Conservation (phyloP, 2,797 vertebrate genomes). For the Periparus ater region DNA sequence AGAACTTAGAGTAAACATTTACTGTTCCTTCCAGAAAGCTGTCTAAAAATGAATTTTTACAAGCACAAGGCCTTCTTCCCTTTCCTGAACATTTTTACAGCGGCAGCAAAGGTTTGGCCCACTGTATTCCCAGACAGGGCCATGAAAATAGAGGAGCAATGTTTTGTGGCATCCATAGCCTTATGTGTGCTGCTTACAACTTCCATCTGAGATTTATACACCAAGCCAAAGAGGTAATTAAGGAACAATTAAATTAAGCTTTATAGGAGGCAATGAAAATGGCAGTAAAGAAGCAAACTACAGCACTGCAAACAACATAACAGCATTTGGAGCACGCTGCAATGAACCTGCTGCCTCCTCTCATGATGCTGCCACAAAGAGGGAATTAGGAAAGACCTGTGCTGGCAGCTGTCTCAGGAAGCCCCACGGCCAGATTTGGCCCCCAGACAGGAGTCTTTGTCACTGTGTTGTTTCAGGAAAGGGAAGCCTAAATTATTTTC, state of each 20-base stretch:
- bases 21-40: not conserved
- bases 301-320: not conserved
- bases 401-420: not conserved
- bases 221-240: conserved; percentile 32
- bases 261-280: conserved; percentile 3
- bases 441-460: not conserved
- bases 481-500: not conserved
- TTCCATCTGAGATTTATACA: not conserved
- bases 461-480: accelerated
- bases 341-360: not conserved
- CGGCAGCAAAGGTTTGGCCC: not conserved
- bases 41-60: not conserved
- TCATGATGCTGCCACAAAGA: not conserved
- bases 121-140: not conserved
- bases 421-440: accelerated
- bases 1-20: not conserved
- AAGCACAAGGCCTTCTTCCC: not conserved
- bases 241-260: conserved; percentile 44
- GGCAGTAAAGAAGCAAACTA: conserved; percentile 1
- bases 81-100: not conserved
- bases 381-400: not conserved
- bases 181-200: not conserved
- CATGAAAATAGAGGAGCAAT: not conserved
- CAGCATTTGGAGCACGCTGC: not conserved
- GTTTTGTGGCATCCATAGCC: not conserved